phyloP scores from a whole-genome alignment of 1,140 invertebrate genomes.

The Drosophila sulfurigaster region DNA sequence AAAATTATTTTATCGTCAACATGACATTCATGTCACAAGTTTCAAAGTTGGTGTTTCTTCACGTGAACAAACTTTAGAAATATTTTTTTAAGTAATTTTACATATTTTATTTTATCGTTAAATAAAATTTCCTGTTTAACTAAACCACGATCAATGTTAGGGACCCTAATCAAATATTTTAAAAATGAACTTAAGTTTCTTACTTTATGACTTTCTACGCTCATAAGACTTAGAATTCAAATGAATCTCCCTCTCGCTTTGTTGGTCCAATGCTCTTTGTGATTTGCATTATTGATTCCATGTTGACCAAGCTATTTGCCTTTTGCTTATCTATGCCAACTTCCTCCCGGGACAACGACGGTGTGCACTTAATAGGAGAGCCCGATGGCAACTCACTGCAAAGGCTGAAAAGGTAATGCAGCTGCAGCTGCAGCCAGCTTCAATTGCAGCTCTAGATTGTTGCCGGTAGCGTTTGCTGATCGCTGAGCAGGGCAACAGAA shows the following conservation, averaged over 20 bases:
- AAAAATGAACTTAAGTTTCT: too few species aligned
- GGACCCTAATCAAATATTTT: too few species aligned
- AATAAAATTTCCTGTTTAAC: too few species aligned
- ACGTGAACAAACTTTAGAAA: too few species aligned
- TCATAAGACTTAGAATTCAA: not conserved
- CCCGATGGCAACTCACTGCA: not conserved
- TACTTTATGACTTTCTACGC: not conserved
- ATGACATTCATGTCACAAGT: too few species aligned
- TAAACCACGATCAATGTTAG: too few species aligned
- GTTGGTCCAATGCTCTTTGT: not conserved
- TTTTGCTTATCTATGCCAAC: constrained; percentile 67
- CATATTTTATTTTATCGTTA: too few species aligned
- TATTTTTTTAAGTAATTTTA: too few species aligned
- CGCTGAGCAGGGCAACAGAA: constrained; percentile 31
- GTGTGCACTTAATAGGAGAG: constrained; percentile 58
- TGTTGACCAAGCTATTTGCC: constrained; percentile 59
- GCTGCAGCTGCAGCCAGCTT: constrained; percentile 32
- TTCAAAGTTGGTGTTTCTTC: too few species aligned
- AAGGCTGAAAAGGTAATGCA: not conserved
- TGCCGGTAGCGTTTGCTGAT: constrained; percentile 75
- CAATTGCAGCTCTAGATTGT: constrained; percentile 53
- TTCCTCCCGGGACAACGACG: constrained; percentile 52
- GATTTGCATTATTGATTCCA: constrained; percentile 54
- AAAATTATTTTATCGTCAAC: too few species aligned
- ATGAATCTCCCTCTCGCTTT: not conserved